Base-by-base conservation (phyloP, 2,113 vertebrate species). In the Ascaphus truei region DNA sequence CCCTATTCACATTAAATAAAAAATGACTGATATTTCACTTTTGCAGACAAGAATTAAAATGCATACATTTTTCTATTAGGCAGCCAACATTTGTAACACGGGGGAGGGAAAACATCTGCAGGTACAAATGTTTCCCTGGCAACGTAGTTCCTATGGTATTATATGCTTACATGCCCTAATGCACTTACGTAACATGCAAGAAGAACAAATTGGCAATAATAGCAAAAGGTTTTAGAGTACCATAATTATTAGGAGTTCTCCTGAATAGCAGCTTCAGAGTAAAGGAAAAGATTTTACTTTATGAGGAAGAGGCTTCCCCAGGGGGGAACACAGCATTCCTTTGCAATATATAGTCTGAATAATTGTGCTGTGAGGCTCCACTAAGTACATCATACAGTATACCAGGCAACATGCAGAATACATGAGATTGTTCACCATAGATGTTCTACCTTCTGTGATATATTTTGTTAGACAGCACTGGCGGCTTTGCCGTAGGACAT, bases 61-160 rank as follows among this genome's bases (percentile, higher is more conserved):
- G 9, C 41, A 29, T 33, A n/a, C 3, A 34, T 48, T 57, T 1
- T 33, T 11, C 22, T 57, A 11, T 57, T 57, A 36, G 53, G 16
- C 34, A 55, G n/a, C 56, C 50, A 3, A 18, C 41, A 18, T 18
- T 18, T 7, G 41, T 8, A 45, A 69, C 66, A 71, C 52, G 67
- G 51, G 33, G 66, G 56, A 50, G 45, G 25, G 16, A 48, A 37
- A 52, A 60, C 67, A 61, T 71, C 56, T 71, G 67, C 56, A 52
- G 67, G 43, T 71, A 61, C 67, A 71, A 71, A 71, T 71, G 67
- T 71, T 71, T 61, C 67, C 67, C 57, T 61, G 67, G 67, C 47
- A 71, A 71, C 67, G 56, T 71, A 60, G 67, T 71, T 71, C 67
- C 57, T 71, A 71, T 71, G 67, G 67, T 61, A 41, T 61, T 71